Conservation (phyloP, 2,888 invertebrate genomes). For the Prosapia bicincta region DNA sequence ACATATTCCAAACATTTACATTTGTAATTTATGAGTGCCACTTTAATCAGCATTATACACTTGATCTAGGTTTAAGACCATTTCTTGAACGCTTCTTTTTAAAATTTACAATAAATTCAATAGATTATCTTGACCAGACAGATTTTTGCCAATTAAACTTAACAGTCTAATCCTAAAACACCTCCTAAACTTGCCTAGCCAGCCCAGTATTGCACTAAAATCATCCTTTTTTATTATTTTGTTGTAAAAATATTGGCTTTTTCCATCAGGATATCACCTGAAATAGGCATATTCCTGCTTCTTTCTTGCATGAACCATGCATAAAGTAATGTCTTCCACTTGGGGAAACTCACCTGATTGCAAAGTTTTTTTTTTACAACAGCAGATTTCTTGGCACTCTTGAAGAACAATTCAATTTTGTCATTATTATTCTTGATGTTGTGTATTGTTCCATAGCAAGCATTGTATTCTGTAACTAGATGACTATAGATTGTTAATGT, state of each 20-base stretch:
- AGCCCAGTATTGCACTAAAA: neutral
- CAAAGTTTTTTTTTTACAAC: neutral
- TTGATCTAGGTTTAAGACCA: no score
- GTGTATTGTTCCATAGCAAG: neutral
- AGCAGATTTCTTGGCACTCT: neutral
- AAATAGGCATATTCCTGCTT: neutral
- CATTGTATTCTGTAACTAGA: neutral
- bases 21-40: no score
- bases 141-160: neutral
- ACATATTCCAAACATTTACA: no score
- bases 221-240: neutral
- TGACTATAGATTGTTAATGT: no score
- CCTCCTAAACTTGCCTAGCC: neutral
- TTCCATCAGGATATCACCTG: neutral
- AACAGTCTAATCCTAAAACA: neutral
- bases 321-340: constrained; percentile 1
- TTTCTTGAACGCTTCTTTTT: no score
- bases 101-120: no score
- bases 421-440: neutral
- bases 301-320: neutral
- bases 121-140: no score
- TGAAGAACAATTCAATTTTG: neutral
- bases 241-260: neutral
- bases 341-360: no score
- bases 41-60: no score